Evolutionary conservation across 2,113 vertebrate species (phyloP), one percentile per base, ranked within the genome.

Genomic region (Protobothrops mucrosquamatus): DNA sequence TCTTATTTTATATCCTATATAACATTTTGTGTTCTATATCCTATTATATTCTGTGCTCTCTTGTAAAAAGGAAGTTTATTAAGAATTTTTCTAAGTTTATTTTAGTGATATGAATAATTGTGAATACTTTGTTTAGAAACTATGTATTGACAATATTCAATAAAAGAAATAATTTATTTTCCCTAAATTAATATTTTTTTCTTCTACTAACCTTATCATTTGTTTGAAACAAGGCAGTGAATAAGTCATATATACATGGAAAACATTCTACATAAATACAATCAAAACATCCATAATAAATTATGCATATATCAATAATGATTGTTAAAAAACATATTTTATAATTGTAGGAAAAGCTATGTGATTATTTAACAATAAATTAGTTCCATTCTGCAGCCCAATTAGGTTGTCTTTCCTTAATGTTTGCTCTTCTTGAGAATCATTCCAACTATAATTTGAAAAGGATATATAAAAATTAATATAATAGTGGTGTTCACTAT

Each of bases 111-210:
- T 39, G 10, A 91, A 54, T 43, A 4, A 85, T 39, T 55, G 48
- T 81, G 74, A 43, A 18, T 9, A 81, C 74, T 69, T 54, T 88
- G 55, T 94, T 95, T 93, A 24, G 57, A 89, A 89, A 61, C 1
- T n/a, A n/a, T 48, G 48, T 43, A 34, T 91, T 85, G 43, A 56
- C 23, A 91, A 14, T 59, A 91, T 55, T 91, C 91, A 20, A 22
- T 10, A 90, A 51, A 52, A 55, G 0, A 51, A 88, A 55, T 22
- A 56, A 12, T 56, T 3, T 48, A 46, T 46, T 85, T 54, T n/a
- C 12, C 39, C 24, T 91, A 29, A 24, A 43, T 91, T 54, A 54
- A 7, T 69, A n/a, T n/a, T 69, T 69, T 29, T n/a, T 11, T 39
- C 29, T 39, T 29, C 7, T 24, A 14, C 14, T 24, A 91, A 22